Conservation (phyloP, 2,888 invertebrate species). For the Xestia rhomboidea region DNA sequence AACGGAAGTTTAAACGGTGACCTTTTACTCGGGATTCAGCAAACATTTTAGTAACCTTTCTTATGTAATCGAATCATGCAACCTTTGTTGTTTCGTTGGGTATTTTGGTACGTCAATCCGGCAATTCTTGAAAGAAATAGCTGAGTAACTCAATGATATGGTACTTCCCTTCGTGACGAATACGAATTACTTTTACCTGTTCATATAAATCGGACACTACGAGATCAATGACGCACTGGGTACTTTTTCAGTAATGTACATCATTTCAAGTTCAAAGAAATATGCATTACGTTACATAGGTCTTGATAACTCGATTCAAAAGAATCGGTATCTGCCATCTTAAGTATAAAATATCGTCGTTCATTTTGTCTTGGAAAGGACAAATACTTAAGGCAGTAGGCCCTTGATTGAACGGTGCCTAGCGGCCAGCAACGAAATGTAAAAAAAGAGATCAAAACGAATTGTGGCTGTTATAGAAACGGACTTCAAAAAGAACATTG, state of each 20-base stretch:
- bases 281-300: constrained; percentile 8
- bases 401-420: constrained; percentile 49
- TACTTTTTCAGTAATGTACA: constrained; percentile 20
- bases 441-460: constrained; percentile 56
- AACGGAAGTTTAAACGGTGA: constrained; percentile 58
- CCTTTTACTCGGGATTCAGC: constrained; percentile 54
- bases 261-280: constrained; percentile 16
- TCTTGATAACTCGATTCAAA: constrained; percentile 36
- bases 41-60: constrained; percentile 55
- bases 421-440: constrained; percentile 29
- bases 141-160: constrained; percentile 22
- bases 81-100: constrained; percentile 34
- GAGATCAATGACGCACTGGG: constrained; percentile 12
- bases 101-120: constrained; percentile 45
- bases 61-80: constrained; percentile 47
- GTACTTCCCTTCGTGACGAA: constrained; percentile 47
- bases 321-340: constrained; percentile 37
- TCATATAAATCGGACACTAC: constrained; percentile 4
- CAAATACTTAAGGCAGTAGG: constrained; percentile 42
- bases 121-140: constrained; percentile 28
- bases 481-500: constrained; percentile 3
- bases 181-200: constrained; percentile 36
- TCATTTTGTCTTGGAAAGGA: constrained; percentile 40
- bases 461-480: constrained; percentile 50
- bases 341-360: constrained; percentile 42